These are phyloP conservation scores for Drosophila hawaiiensis DNA, from an alignment of 2,888 invertebrate species.

Conservation along the genomic window DNA sequence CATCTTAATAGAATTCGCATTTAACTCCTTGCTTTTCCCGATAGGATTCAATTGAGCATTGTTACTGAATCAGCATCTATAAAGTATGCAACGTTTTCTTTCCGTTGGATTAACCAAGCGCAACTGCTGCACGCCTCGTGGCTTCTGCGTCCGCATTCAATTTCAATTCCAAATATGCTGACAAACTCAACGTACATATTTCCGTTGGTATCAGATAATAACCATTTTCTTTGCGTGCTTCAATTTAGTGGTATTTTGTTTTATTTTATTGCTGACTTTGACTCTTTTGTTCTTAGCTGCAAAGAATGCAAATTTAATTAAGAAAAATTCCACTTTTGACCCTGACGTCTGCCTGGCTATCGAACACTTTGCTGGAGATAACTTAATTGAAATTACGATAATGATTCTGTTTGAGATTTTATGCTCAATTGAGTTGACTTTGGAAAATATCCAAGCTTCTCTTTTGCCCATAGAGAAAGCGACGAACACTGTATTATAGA, in stretches of 20 bases:
- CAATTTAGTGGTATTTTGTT: conserved; percentile 37
- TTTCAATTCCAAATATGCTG: conserved; percentile 69
- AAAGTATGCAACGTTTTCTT: conserved; percentile 27
- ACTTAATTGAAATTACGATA: conserved; percentile 10
- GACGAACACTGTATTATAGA: background rate
- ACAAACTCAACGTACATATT: conserved; percentile 44
- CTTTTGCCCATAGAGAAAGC: background rate
- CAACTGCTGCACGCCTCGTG: conserved; percentile 41
- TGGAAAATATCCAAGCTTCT: background rate
- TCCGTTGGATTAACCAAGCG: conserved; percentile 27
- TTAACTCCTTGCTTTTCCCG: background rate
- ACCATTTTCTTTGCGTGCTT: conserved; percentile 33
- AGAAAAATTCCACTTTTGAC: conserved; percentile 9
- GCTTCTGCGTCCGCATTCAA: conserved; percentile 46
- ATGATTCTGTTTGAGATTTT: conserved; percentile 1
- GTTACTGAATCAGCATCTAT: conserved; percentile 42
- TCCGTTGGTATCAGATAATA: conserved; percentile 32
- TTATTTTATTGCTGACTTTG: conserved; percentile 32
- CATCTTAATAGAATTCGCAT: conserved; percentile 12
- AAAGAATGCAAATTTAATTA: conserved; percentile 46
- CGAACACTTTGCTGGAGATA: background rate
- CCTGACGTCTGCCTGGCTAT: background rate
- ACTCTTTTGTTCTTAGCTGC: conserved; percentile 32
- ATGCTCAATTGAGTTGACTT: background rate
- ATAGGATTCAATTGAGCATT: conserved; percentile 9